Evolutionary conservation across 37 sponge, comb jelly and placozoan species (phyloP), one percentile per base, ranked within the genome.

Genomic region (Theonella swinhoei): DNA sequence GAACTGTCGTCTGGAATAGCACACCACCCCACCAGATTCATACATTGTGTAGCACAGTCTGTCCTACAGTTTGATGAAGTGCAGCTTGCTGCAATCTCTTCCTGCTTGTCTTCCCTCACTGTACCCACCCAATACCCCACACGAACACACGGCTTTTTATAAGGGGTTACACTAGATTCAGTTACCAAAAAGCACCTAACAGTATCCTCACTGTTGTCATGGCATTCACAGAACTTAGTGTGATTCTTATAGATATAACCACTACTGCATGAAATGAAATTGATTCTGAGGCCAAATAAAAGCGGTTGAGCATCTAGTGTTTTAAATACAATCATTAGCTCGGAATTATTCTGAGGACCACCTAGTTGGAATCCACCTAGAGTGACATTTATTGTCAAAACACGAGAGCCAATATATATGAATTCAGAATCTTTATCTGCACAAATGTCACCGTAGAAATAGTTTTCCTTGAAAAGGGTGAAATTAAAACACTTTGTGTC

Each of bases 291-390:
- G 64, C 4, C 24, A 3, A 28, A 9, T 63, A 63, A 3, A 28
- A 63, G 24, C 3, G 64, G 64, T 28, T 63, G 64, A 5, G 26
- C 9, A 2, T 63, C 64, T 5, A 63, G 64, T 9, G 64, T 63
- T 63, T 63, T 63, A 5, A 63, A 9, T 9, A 3, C 8, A 28
- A 63, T 28, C 3, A 63, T 5, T 28, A 63, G 26, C 1, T 63
- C 64, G 4, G 64, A 28, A 28, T n/a, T 28, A 5, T 63, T 63
- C 4, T 28, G 24, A 3, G 64, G 64, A 3, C 64, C 64, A 63
- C 64, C 64, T 28, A 63, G 64, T 63, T 63, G 64, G 64, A 63
- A 28, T 63, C 64, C 64, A 63, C 64, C 26, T n/a, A 63, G 24
- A 5, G 64, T 28, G 64, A 2, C 26, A 5, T 63, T 63, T 3